Base-by-base conservation (phyloP, 2,888 invertebrate genomes). In the Spialia ferax region DNA sequence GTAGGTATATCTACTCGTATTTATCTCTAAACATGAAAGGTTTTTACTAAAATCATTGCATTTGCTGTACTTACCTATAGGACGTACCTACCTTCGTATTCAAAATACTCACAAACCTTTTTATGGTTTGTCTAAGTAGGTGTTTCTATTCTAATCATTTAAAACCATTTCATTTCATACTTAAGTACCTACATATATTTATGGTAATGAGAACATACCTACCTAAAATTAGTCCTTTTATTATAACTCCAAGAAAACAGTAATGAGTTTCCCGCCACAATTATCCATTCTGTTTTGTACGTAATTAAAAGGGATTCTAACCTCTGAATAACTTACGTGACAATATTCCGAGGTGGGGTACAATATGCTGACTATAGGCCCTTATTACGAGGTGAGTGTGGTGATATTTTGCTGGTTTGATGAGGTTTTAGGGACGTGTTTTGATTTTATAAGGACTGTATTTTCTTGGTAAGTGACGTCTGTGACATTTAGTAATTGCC, bases 251-350 rank as follows among this genome's bases (percentile, higher is more conserved):
- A n/a, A 45, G 45, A 45, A 45, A 45, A n/a, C 42, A 15, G n/a
- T 42, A 42, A 42, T 42, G 42, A 42, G 42, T 42, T 42, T 20
- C 48, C 23, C 8, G 4, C 54, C n/a, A 29, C 10, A 54, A 29
- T 54, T 54, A 29, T 59, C 23, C 23, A 59, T 26, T 59, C 59
- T 59, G 42, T 59, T 59, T 26, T 7, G 59, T 11, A 23, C 23
- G 5, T 59, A 59, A 42, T 59, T 59, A 45, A 23, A 54, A 29
- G 29, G 23, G 54, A 15, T 18, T 2, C 15, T 18, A 29, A 52
- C 54, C n/a, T 23, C 29, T 54, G 54, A 54, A 29, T 54, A 23
- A 54, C 54, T 54, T 22, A 54, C 29, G 29, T 23, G 29, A 10
- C 29, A 54, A 26, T 52, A 23, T 23, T 54, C 8, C 23, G 13